Percentiles rank a stretch among this genome's conserved stretches.
Conservation (phyloP, 1,140 invertebrate species). For the Dinothrombium tinctorium region DNA sequence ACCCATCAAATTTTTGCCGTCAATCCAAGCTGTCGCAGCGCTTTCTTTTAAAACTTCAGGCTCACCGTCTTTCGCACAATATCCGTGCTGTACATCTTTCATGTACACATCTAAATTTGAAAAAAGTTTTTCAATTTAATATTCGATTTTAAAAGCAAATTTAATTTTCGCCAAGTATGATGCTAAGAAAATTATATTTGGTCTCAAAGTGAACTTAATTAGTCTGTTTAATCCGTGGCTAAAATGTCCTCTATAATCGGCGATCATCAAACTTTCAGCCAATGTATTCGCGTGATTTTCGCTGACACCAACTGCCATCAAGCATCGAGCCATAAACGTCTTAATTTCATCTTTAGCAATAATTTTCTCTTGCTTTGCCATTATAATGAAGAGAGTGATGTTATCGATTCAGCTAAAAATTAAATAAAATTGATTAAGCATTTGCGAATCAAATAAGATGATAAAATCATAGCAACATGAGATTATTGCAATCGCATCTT, state of each 20-base stretch:
- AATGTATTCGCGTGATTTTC: conserved; percentile 37
- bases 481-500: too few species aligned
- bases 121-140: conserved; percentile 8
- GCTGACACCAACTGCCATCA: neutral
- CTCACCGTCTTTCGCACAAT: conserved; percentile 25
- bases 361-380: too few species aligned
- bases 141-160: conserved; percentile 1
- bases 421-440: too few species aligned
- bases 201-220: too few species aligned
- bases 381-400: too few species aligned
- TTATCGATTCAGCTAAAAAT: too few species aligned
- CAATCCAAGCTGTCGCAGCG: conserved; percentile 51
- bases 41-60: conserved; percentile 44
- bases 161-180: too few species aligned
- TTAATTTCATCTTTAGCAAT: too few species aligned
- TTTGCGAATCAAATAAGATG: too few species aligned
- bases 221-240: conserved; percentile 76
- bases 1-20: conserved; percentile 58
- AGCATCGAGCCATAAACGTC: neutral
- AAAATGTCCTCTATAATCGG: conserved; percentile 66
- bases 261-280: conserved; percentile 49
- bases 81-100: conserved; percentile 24
- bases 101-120: conserved; percentile 33
- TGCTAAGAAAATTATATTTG: too few species aligned
- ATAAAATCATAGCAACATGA: too few species aligned